Evolutionary conservation across 2,888 invertebrate genomes (phyloP), one percentile per base, ranked within the genome.

Genomic region (Lycaena phlaeas): DNA sequence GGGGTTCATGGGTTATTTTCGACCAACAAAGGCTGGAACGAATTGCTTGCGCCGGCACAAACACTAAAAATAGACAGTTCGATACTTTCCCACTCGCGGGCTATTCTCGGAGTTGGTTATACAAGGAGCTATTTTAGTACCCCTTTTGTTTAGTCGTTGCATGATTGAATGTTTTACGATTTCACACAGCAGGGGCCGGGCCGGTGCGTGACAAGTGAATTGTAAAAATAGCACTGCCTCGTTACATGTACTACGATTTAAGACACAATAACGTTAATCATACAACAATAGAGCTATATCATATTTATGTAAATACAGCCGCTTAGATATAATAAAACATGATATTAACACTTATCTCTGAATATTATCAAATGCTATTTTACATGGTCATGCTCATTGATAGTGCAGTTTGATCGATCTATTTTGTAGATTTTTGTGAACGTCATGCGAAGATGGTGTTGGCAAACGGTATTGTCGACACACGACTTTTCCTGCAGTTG

Each of bases 11-110:
- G 59, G 62, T 59, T 77, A 75, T 76, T 77, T 73, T 54, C 52
- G 54, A 58, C 52, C 58, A 65, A 74, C 73, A 72, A 72, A 74
- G 76, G 69, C 64, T 63, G 59, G 63, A 67, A 52, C 68, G 64
- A 72, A 67, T 68, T 64, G 60, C 53, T 48, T 44, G 44, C 39
- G 46, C 43, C 44, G 45, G 49, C 54, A 53, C 50, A 52, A 49
- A 39, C 38, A 50, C 71, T 72, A 70, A 61, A 58, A 66, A 74
- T 78, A 78, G 59, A 57, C 43, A 47, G 62, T 49, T 64, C 65
- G 64, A 70, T 72, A 71, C 68, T 72, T 75, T 70, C 66, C 59
- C 65, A 68, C 60, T 61, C 51, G 52, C 56, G 49, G 46, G 59
- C 59, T 70, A 73, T 73, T 75, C 66, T 65, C 57, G 64, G 67